Evolutionary conservation across 2,113 vertebrate species (phyloP).

Genomic region (Melanotaenia duboulayi): DNA sequence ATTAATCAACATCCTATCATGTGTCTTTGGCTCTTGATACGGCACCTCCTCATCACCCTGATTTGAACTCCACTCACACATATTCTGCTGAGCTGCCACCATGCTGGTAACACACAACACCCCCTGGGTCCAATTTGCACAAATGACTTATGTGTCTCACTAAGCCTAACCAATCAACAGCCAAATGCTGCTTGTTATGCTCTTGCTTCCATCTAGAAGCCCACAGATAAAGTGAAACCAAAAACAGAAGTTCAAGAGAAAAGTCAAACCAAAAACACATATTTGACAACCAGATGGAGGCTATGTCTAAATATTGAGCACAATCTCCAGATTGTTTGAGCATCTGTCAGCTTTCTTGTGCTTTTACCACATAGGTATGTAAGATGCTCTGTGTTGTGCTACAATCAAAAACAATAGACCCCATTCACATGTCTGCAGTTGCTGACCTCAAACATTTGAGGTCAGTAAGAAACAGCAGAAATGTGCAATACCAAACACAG

Average conservation of each 20-base stretch:
- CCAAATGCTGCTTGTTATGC: background rate
- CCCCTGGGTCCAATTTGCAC: conserved; percentile 46
- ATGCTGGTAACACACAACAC: background rate
- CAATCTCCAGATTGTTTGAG: background rate
- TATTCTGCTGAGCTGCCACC: conserved; percentile 22
- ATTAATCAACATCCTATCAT: background rate
- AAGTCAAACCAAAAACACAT: background rate
- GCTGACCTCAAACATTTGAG: background rate
- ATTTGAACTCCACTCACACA: conserved; percentile 38
- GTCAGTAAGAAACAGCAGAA: background rate
- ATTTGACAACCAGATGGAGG: conserved; percentile 7
- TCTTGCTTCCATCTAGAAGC: background rate
- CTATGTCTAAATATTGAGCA: conserved; percentile 6
- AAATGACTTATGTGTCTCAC: conserved; percentile 23
- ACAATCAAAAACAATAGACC: background rate
- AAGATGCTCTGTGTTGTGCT: conserved; percentile 3
- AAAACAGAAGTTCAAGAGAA: background rate
- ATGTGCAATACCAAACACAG: conserved; percentile 11
- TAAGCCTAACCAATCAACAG: conserved; percentile 31
- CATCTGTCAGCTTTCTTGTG: conserved; percentile 28
- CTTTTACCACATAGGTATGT: background rate
- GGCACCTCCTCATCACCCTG: conserved; percentile 25
- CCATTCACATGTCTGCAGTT: conserved; percentile 2
- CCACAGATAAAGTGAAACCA: background rate
- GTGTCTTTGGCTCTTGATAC: background rate